phyloP scores from a whole-genome alignment of 2,888 invertebrate genomes.

The Pseudococcus viburni region DNA sequence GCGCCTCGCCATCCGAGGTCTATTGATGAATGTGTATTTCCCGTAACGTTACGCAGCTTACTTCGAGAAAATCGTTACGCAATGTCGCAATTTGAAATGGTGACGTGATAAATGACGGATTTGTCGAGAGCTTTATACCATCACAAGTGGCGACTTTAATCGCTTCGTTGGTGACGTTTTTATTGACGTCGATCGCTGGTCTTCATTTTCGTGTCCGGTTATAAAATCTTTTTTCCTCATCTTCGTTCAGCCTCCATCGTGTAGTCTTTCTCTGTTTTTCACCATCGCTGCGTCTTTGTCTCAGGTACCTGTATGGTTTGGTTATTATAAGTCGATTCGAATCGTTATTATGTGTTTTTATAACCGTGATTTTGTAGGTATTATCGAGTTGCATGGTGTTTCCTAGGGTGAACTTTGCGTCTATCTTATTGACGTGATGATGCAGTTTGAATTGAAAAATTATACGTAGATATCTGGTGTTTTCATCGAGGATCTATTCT shows the following conservation, averaged over 20 bases:
- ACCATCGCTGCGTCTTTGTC: too few species aligned
- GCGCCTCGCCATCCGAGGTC: slow-evolving; percentile 8
- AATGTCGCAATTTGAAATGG: slow-evolving; percentile 57
- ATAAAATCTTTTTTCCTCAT: slow-evolving; percentile 4
- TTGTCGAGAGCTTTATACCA: slow-evolving; percentile 49
- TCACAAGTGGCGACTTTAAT: slow-evolving; percentile 51
- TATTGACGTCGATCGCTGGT: slow-evolving; percentile 54
- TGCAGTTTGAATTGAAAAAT: not conserved
- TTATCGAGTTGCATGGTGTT: not conserved
- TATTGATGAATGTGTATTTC: slow-evolving; percentile 56
- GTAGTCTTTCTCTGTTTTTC: not conserved
- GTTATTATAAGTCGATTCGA: not conserved
- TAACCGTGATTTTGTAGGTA: slow-evolving; percentile 3
- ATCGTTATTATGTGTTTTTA: slow-evolving; percentile 25
- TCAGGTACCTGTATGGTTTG: not conserved
- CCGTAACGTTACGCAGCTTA: slow-evolving; percentile 53
- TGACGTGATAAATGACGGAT: slow-evolving; percentile 50
- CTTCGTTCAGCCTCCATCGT: not conserved
- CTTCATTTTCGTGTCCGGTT: slow-evolving; percentile 21
- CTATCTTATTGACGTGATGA: not conserved
- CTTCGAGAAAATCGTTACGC: slow-evolving; percentile 57
- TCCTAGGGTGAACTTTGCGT: not conserved
- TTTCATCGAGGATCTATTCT: not conserved
- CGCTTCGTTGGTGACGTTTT: slow-evolving; percentile 55
- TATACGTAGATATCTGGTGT: not conserved